Evolutionary conservation across 1,140 invertebrate species (phyloP).

Genomic region (Danaus melanippus): DNA sequence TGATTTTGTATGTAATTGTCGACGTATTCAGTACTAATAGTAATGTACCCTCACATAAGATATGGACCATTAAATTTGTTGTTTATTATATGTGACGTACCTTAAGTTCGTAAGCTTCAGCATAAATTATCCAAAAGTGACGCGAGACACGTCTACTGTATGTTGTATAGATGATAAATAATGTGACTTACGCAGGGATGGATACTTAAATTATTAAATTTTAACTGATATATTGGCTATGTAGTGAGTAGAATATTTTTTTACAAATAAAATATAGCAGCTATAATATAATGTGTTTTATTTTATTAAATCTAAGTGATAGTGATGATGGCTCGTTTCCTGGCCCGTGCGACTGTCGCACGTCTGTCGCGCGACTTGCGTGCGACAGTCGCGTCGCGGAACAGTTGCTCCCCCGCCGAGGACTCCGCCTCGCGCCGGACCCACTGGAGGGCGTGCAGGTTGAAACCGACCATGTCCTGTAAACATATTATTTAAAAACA

Average conservation of each 20-base stretch:
- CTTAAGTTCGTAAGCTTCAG: constrained; percentile 61
- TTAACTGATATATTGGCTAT: constrained; percentile 74
- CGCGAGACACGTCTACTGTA: constrained; percentile 50
- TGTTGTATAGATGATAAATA: constrained; percentile 72
- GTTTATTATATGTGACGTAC: constrained; percentile 52
- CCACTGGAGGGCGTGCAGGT: constrained; percentile 87
- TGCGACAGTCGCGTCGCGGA: constrained; percentile 83
- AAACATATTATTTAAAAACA: background rate
- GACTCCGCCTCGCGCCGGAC: constrained; percentile 85
- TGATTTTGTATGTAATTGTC: constrained; percentile 19
- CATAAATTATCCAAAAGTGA: constrained; percentile 65
- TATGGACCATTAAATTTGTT: constrained; percentile 61
- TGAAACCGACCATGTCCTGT: constrained; percentile 90
- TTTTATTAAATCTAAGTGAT: constrained; percentile 36
- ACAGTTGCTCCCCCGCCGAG: constrained; percentile 85
- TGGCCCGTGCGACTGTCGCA: constrained; percentile 75
- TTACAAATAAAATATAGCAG: constrained; percentile 74
- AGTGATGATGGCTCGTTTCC: constrained; percentile 75
- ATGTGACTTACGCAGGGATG: constrained; percentile 74
- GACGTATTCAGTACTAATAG: constrained; percentile 8
- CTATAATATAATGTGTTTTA: constrained; percentile 41
- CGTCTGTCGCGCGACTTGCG: constrained; percentile 79
- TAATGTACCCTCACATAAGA: constrained; percentile 33
- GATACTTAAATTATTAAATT: constrained; percentile 74
- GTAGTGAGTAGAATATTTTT: constrained; percentile 74